Percentiles rank a stretch among this genome's conserved stretches.
Evolutionary conservation across 2,888 invertebrate genomes (phyloP).

Genomic region (Siphlonurus alternatus): DNA sequence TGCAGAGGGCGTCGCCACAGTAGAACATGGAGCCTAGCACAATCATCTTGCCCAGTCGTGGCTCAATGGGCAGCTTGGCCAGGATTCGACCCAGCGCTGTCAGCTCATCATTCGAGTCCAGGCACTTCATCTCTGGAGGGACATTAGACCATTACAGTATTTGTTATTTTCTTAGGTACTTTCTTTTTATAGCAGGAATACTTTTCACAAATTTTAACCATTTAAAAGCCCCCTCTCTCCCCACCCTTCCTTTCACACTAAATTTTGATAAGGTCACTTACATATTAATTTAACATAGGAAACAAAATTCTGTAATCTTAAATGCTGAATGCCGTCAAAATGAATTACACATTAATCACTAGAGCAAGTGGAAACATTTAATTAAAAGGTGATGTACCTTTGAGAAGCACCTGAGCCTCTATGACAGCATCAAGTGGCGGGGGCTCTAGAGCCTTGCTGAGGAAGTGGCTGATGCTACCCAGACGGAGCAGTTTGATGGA

Average conservation of each 20-base stretch:
- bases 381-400: constrained; percentile 21
- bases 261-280: too few species aligned
- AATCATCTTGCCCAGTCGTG: constrained; percentile 92
- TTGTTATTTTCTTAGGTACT: neutral
- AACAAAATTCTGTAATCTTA: too few species aligned
- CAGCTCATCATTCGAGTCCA: constrained; percentile 71
- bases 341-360: too few species aligned
- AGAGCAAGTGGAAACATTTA: too few species aligned
- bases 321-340: too few species aligned
- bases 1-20: constrained; percentile 78
- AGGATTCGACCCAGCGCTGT: constrained; percentile 87
- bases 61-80: constrained; percentile 90
- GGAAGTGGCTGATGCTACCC: constrained; percentile 84
- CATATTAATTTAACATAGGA: too few species aligned
- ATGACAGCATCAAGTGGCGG: constrained; percentile 96
- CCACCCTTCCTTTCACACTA: too few species aligned
- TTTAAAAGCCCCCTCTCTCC: too few species aligned
- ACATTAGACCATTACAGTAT: neutral
- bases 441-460: constrained; percentile 90
- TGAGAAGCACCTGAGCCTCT: constrained; percentile 73
- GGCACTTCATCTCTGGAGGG: constrained; percentile 68
- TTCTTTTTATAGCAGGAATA: neutral
- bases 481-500: constrained; percentile 78
- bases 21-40: constrained; percentile 83
- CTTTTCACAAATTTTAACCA: too few species aligned